Evolutionary conservation across 2,888 invertebrate species (phyloP).

Genomic region (Cordilura impudica): DNA sequence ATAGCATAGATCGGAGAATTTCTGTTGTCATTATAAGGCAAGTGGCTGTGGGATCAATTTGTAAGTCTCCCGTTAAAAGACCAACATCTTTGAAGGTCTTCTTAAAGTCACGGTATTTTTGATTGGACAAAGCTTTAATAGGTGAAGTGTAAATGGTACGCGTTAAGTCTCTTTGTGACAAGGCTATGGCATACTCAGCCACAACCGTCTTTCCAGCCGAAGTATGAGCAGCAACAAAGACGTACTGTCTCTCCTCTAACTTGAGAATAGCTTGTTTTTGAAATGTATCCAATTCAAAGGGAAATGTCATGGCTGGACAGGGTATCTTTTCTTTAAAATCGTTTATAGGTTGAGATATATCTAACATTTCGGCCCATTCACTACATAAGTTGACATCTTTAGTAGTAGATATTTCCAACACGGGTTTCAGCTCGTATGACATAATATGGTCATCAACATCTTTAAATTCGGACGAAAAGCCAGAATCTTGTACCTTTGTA

Average conservation of each 20-base stretch:
- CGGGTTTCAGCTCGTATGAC: conserved; percentile 79
- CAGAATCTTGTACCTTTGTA: background rate
- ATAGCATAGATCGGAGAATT: conserved; percentile 97
- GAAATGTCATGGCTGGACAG: conserved; percentile 89
- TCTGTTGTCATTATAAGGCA: conserved; percentile 99
- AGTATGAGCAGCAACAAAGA: conserved; percentile 99
- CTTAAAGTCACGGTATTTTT: conserved; percentile 98
- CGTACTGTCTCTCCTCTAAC: conserved; percentile 94
- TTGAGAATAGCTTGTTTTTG: conserved; percentile 97
- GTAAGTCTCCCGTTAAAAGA: conserved; percentile 95
- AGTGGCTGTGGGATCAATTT: conserved; percentile 94
- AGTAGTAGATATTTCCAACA: conserved; percentile 83
- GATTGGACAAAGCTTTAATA: conserved; percentile 98
- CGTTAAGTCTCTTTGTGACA: conserved; percentile 94
- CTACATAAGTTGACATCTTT: conserved; percentile 77
- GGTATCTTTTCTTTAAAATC: conserved; percentile 90
- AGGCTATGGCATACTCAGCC: conserved; percentile 98
- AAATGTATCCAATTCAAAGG: conserved; percentile 96
- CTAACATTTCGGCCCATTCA: conserved; percentile 93
- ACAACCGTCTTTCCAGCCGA: conserved; percentile 99
- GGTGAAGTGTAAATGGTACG: conserved; percentile 98
- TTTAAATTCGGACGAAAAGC: conserved; percentile 64
- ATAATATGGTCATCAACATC: conserved; percentile 75
- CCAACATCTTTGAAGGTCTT: conserved; percentile 95
- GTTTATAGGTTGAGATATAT: conserved; percentile 87